Evolutionary conservation across 2,113 vertebrate species (phyloP).

Genomic region (Malaclemys terrapin): DNA sequence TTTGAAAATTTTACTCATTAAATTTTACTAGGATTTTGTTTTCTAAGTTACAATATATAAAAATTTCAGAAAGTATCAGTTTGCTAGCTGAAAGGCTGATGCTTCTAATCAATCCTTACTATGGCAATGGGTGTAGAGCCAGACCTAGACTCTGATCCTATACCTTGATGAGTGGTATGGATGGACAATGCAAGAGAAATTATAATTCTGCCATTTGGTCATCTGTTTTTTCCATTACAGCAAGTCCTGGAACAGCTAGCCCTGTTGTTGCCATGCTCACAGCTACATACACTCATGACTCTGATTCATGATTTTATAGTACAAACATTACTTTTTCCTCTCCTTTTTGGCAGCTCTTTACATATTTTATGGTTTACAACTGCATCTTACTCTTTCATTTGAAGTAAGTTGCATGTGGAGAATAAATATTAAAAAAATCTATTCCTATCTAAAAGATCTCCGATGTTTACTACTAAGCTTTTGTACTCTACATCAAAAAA

Average conservation of each 20-base stretch:
- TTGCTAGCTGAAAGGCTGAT: neutral
- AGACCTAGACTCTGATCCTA: neutral
- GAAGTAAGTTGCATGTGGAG: neutral
- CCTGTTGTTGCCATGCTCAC: neutral
- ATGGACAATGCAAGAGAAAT: neutral
- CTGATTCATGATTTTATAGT: constrained; percentile 43
- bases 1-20: neutral
- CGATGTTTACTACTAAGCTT: neutral
- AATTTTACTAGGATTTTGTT: neutral
- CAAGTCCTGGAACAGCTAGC: neutral
- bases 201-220: neutral
- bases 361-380: neutral
- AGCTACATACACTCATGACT: constrained; percentile 12
- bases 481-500: neutral
- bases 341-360: constrained; percentile 1
- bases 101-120: neutral
- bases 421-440: neutral
- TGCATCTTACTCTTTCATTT: neutral
- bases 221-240: neutral
- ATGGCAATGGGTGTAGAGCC: neutral
- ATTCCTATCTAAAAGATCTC: neutral
- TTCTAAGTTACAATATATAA: neutral
- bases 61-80: neutral
- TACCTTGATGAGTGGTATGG: neutral
- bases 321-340: neutral